Evolutionary conservation across 2,113 vertebrate species (phyloP).

Genomic region (Lophura nycthemera): DNA sequence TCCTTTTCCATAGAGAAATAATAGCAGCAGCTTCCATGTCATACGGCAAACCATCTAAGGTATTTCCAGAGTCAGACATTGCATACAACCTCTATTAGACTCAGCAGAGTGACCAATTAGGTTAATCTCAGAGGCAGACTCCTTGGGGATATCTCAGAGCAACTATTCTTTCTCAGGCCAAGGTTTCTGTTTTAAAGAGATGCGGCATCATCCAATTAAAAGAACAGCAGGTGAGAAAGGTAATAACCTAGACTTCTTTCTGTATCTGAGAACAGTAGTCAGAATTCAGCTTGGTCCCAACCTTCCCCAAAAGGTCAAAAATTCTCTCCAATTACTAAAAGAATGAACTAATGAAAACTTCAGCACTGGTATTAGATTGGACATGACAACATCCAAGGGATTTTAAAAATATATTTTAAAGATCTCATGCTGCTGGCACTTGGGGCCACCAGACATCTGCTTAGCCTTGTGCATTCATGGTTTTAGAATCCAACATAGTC

Average conservation of each 20-base stretch:
- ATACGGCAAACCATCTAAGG: neutral
- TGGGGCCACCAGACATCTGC: conserved; percentile 23
- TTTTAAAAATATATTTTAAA: conserved; percentile 5
- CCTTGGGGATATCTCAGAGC: conserved; percentile 28
- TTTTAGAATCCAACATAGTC: neutral
- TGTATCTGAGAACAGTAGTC: conserved; percentile 35
- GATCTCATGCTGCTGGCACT: neutral
- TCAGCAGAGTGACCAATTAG: conserved; percentile 68
- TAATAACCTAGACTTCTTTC: conserved; percentile 53
- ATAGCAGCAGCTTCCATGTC: neutral
- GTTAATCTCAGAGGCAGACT: conserved; percentile 69
- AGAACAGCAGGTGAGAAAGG: conserved; percentile 43
- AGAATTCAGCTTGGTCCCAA: conserved; percentile 56
- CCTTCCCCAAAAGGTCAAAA: conserved; percentile 38
- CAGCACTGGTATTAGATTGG: conserved; percentile 14
- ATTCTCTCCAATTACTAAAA: conserved; percentile 52
- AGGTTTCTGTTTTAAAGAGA: conserved; percentile 55
- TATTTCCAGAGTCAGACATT: conserved; percentile 1
- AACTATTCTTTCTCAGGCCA: conserved; percentile 29
- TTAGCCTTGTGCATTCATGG: neutral
- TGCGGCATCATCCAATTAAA: conserved; percentile 57
- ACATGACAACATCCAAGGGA: conserved; percentile 8
- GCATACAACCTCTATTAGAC: conserved; percentile 12
- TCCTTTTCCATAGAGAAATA: neutral
- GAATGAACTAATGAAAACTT: conserved; percentile 40